A percentile compares a stretch with the other conserved stretches of the same genome.
phyloP scores from a whole-genome alignment of 2,888 invertebrate species.

The Tipula vernalis region DNA sequence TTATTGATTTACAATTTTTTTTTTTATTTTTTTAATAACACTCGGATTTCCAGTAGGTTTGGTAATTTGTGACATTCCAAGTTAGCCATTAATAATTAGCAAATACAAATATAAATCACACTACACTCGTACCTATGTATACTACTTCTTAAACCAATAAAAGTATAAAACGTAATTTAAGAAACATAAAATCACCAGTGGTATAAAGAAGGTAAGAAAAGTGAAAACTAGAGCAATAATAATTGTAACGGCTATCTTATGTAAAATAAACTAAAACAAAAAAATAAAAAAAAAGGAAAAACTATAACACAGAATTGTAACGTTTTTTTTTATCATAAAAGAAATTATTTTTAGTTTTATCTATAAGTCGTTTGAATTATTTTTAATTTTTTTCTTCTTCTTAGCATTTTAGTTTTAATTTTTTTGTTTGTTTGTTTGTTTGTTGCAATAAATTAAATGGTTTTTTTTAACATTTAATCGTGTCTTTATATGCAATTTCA shows the following conservation, averaged over 20 bases:
- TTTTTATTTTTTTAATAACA: background rate
- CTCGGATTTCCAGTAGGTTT: background rate
- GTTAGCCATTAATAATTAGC: background rate
- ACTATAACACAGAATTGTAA: background rate
- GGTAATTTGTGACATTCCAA: background rate
- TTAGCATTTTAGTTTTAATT: background rate
- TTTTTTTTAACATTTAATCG: background rate
- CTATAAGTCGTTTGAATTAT: background rate
- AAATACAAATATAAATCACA: background rate
- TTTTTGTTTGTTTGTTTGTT: background rate
- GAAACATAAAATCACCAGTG: background rate
- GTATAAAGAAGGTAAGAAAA: conserved; percentile 7
- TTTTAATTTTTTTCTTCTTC: background rate
- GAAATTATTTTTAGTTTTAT: background rate
- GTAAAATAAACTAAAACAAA: background rate
- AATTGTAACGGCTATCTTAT: conserved; percentile 9
- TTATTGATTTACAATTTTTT: background rate
- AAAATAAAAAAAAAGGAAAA: background rate
- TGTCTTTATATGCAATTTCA: background rate
- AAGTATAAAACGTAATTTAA: no score
- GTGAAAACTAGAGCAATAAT: conserved; percentile 11
- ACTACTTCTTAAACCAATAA: background rate
- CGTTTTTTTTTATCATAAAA: background rate
- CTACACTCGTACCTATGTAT: background rate
- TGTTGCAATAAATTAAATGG: background rate